phyloP scores from a whole-genome alignment of 2,797 vertebrate genomes.

The Tapirus indicus region DNA sequence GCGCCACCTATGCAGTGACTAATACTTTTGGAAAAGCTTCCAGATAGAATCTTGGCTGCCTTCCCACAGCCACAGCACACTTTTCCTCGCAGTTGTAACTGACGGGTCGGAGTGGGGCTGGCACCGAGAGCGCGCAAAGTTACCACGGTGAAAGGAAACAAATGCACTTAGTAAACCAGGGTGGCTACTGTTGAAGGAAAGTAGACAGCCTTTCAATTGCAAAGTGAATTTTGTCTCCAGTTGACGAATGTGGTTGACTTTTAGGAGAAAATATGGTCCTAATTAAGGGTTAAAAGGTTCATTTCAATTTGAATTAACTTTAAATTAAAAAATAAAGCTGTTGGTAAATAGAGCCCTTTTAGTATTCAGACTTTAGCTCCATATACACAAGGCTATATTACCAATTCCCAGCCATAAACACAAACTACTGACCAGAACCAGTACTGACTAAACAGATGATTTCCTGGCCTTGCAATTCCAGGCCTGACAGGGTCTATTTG shows the following conservation, averaged over 20 bases:
- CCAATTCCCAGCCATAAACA: constrained; percentile 82
- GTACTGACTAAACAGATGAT: constrained; percentile 85
- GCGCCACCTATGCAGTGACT: neutral
- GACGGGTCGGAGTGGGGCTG: constrained; percentile 64
- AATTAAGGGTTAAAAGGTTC: constrained; percentile 84
- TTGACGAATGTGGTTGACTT: constrained; percentile 81
- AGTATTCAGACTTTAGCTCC: constrained; percentile 77
- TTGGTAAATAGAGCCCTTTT: constrained; percentile 79
- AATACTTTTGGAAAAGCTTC: constrained; percentile 46
- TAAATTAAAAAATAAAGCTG: constrained; percentile 84
- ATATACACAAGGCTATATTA: constrained; percentile 64
- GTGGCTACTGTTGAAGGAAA: constrained; percentile 79
- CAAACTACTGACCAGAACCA: constrained; percentile 73
- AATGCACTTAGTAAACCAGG: constrained; percentile 72
- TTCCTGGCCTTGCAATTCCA: constrained; percentile 85
- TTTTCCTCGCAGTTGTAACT: constrained; percentile 70
- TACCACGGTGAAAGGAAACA: constrained; percentile 79
- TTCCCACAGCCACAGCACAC: neutral
- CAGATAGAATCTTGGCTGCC: constrained; percentile 63
- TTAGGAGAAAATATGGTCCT: constrained; percentile 75
- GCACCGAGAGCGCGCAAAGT: constrained; percentile 69
- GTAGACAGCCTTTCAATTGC: constrained; percentile 66
- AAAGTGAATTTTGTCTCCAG: constrained; percentile 80
- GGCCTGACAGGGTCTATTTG: constrained; percentile 77
- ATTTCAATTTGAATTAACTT: constrained; percentile 84